Base-by-base conservation (phyloP, 2,888 invertebrate genomes). In the Plusia festucae region DNA sequence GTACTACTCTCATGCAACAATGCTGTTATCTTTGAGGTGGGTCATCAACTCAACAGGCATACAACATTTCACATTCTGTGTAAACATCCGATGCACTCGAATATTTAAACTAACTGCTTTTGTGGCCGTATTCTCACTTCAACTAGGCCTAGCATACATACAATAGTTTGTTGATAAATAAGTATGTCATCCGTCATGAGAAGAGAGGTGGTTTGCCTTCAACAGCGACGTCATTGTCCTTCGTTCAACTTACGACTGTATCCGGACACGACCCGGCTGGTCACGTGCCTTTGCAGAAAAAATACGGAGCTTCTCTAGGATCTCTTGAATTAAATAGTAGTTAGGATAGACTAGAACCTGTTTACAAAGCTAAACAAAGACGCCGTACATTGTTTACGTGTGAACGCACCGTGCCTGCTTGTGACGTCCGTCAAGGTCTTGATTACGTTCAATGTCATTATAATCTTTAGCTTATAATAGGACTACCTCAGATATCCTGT, bases 271-370 rank as follows among this genome's bases (percentile, higher is more conserved):
- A 77, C 78, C 71, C 63, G 57, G 65, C 72, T 82, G 79, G 70
- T 85, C 85, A 82, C 82, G 73, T 80, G 69, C 68, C 70, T 53
- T 58, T 52, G 65, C 56, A 75, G 46, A 83, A 85, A 85, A 90
- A 90, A 88, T 86, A 85, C 87, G 86, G 88, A 87, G 85, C 81
- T 85, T 84, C 88, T 87, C 88, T 90, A 92, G 91, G 91, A 92
- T 89, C 73, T 81, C 64, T 82, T 82, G 76, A 86, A 86, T 85
- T 73, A 83, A 82, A 61, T 82, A 83, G 78, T 81, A 82, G 65
- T 70, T 79, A 73, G 67, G 75, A 73, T 80, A 71, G 66, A 74
- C 76, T 76, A 74, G 74, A 90, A 89, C 89, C 85, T 83, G 89
- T 90, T 89, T 85, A 65, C 78, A 79, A 76, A 79, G 78, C 73